Evolutionary conservation across 2,888 invertebrate species (phyloP).

Genomic region (Lingula anatina): DNA sequence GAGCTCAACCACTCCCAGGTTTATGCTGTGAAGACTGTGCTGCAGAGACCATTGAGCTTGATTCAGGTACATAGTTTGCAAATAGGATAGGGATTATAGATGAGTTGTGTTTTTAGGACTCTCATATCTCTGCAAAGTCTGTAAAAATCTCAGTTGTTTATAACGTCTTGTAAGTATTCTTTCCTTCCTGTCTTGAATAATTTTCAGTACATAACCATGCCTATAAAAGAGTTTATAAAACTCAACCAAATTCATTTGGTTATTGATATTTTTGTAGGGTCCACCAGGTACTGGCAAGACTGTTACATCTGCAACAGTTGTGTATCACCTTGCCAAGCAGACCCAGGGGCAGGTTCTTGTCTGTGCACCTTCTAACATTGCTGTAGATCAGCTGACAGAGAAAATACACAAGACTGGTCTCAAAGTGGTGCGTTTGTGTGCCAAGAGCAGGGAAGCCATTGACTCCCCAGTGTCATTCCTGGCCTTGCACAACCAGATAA

Average conservation of each 20-base stretch:
- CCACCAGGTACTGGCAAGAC: conserved; percentile 98
- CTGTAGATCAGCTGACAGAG: conserved; percentile 97
- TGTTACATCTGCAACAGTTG: conserved; percentile 97
- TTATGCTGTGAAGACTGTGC: conserved; percentile 95
- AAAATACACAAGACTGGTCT: conserved; percentile 97
- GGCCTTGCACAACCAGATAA: conserved; percentile 94
- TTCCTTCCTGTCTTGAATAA: too few relatives aligned
- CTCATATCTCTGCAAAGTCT: too few relatives aligned
- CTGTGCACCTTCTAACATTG: conserved; percentile 98
- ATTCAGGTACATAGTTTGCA: conserved; percentile 71
- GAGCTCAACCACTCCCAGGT: conserved; percentile 95
- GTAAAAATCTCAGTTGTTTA: not conserved
- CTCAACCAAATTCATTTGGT: too few relatives aligned
- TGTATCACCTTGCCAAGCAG: conserved; percentile 93
- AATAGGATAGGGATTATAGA: not conserved
- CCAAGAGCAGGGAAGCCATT: conserved; percentile 96
- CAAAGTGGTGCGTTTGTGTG: conserved; percentile 87
- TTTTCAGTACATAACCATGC: too few relatives aligned
- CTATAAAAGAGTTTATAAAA: too few relatives aligned
- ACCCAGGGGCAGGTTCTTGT: conserved; percentile 81
- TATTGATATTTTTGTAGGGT: conserved; percentile 55
- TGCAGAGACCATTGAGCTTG: conserved; percentile 89
- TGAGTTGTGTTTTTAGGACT: not conserved
- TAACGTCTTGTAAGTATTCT: too few relatives aligned
- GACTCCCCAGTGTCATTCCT: conserved; percentile 96